Evolutionary conservation across 2,113 vertebrate species (phyloP).

Genomic region (Pandion haliaetus): DNA sequence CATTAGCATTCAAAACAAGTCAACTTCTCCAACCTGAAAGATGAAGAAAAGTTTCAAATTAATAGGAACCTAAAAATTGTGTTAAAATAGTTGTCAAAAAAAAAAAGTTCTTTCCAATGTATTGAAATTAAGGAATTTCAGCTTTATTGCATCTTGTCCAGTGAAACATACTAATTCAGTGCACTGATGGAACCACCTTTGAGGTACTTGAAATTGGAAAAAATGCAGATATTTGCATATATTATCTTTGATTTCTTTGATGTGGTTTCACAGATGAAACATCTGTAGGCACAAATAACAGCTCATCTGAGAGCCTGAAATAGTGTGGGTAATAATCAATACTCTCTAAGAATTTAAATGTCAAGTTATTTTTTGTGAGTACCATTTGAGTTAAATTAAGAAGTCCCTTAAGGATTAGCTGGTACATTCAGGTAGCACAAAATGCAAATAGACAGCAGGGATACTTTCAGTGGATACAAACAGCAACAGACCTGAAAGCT

Average conservation of each 20-base stretch:
- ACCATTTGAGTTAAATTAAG: background rate
- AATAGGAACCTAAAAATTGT: background rate
- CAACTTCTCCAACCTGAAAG: background rate
- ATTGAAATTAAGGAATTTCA: background rate
- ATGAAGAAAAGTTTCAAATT: background rate
- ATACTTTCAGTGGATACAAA: background rate
- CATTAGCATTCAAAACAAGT: background rate
- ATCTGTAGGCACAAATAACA: slow-evolving; percentile 48
- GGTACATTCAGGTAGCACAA: background rate
- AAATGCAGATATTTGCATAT: slow-evolving; percentile 14
- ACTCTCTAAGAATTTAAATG: background rate
- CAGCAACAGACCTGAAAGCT: background rate
- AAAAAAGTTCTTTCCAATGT: background rate
- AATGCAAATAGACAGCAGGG: background rate
- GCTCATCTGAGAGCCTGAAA: background rate
- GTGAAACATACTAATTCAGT: background rate
- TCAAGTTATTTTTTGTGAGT: slow-evolving; percentile 24
- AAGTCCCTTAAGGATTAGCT: background rate
- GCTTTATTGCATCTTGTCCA: background rate
- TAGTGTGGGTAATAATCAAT: slow-evolving; percentile 31
- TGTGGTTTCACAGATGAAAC: slow-evolving; percentile 32
- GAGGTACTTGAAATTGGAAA: background rate
- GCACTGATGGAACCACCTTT: background rate
- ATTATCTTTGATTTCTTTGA: slow-evolving; percentile 38
- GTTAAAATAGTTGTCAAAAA: background rate